Conservation (phyloP, 2,113 vertebrate genomes). For the Malurus elegans region DNA sequence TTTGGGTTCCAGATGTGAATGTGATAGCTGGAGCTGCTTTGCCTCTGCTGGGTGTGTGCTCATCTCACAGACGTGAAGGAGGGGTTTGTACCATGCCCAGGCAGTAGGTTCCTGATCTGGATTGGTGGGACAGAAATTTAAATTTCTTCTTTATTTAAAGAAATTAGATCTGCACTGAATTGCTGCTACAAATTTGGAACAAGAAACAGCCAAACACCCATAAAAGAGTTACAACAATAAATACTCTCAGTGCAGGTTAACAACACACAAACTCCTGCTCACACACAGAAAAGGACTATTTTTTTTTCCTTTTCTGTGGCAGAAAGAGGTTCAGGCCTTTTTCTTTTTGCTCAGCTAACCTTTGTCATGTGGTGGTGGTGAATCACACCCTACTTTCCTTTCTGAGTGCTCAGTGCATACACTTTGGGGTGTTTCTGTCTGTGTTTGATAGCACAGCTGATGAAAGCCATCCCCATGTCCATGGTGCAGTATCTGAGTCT, state of each 20-base stretch:
- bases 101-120: background rate
- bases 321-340: background rate
- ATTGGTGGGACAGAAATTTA: background rate
- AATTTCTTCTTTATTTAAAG: background rate
- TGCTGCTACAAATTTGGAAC: background rate
- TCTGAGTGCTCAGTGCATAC: background rate
- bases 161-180: background rate
- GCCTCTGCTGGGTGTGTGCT: background rate
- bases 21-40: background rate
- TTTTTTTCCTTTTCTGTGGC: background rate
- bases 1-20: background rate
- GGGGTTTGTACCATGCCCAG: background rate
- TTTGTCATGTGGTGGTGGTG: background rate
- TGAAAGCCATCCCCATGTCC: background rate
- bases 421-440: background rate
- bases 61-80: rapidly evolving
- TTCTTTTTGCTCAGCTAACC: background rate
- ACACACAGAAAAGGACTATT: background rate
- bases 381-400: background rate
- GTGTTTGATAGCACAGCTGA: background rate
- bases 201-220: background rate
- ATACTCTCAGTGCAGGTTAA: background rate
- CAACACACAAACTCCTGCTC: background rate
- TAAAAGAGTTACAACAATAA: background rate
- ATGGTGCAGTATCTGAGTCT: background rate